phyloP scores from a whole-genome alignment of 1,140 invertebrate species.

The Tenebrio molitor region DNA sequence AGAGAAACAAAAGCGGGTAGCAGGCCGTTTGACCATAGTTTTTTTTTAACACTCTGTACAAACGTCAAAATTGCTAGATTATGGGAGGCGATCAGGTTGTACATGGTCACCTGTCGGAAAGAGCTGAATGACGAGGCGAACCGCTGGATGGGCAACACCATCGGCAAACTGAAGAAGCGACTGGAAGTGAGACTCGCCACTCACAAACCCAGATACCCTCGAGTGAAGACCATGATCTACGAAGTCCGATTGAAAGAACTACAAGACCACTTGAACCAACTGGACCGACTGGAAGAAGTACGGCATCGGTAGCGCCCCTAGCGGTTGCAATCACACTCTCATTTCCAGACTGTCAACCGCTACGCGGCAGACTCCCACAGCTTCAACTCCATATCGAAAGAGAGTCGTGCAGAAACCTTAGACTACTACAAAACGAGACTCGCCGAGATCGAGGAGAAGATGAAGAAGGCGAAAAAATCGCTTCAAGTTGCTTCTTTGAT shows the following conservation, averaged over 20 bases:
- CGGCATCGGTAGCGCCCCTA: too few relatives aligned
- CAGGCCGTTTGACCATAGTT: too few relatives aligned
- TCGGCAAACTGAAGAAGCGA: conserved; percentile 36
- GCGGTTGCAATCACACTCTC: not conserved
- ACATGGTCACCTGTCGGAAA: conserved; percentile 40
- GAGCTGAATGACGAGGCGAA: conserved; percentile 44
- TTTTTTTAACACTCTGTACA: too few relatives aligned
- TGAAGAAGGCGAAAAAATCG: not conserved
- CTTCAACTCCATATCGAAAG: not conserved
- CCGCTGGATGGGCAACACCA: conserved; percentile 49
- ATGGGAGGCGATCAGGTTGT: conserved; percentile 51
- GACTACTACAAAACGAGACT: not conserved
- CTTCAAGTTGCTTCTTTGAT: not conserved
- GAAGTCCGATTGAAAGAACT: conserved; percentile 52
- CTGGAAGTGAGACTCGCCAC: conserved; percentile 35
- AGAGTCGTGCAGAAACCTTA: not conserved
- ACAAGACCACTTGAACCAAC: conserved; percentile 22
- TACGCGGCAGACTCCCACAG: not conserved
- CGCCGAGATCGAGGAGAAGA: not conserved
- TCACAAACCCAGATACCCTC: conserved; percentile 19
- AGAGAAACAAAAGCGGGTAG: too few relatives aligned
- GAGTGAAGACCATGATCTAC: conserved; percentile 48
- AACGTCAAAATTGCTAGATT: conserved; percentile 41
- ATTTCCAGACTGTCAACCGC: conserved; percentile 6
- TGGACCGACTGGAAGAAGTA: conserved; percentile 49